Evolutionary conservation across 2,113 vertebrate species (phyloP), one percentile per base, ranked within the genome.

Genomic region (Leptosomus discolor): DNA sequence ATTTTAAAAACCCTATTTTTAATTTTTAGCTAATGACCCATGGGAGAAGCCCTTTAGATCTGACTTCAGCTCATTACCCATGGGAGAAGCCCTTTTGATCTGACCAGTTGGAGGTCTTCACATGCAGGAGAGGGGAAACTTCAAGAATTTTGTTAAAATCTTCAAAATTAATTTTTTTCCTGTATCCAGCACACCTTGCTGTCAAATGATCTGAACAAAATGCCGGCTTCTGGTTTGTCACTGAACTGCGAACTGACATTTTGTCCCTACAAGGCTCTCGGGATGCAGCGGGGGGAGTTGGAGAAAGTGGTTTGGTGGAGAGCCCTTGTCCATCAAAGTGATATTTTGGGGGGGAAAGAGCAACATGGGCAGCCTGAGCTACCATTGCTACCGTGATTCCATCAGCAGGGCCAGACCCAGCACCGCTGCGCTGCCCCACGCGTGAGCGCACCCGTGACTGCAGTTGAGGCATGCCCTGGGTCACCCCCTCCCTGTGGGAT

Each of bases 341-440:
- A 53, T 20, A 10, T 20, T 63, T 76, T 14, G 1, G 2, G 24
- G 34, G n/a, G n/a, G 16, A 9, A 39, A 53, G 18, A 58, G 34
- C n/a, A n/a, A 29, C 3, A 0, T 0, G 5, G 15, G 67, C 45
- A 73, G 39, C 57, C 29, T 1, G 0, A 71, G 65, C 14, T 45
- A 45, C 20, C 16, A 1, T 5, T 43, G 39, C 39, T 56, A 29
- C 67, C 3, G 0, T 32, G 34, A 69, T 39, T 4, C 39, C 0
- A 0, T 34, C 32, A n/a, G 24, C 70, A 15, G 30, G 27, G 8
- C 61, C 65, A 43, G 70, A 16, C 6, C 22, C 67, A n/a, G 67
- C 45, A 27, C 3, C 0, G 0, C 45, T 15, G 32, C 0, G 0
- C 6, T 36, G 58, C 48, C 36, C 63, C 43, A 11, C 16, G 21